Conservation (phyloP, 1,140 invertebrate genomes). For the Nomia melanderi region DNA sequence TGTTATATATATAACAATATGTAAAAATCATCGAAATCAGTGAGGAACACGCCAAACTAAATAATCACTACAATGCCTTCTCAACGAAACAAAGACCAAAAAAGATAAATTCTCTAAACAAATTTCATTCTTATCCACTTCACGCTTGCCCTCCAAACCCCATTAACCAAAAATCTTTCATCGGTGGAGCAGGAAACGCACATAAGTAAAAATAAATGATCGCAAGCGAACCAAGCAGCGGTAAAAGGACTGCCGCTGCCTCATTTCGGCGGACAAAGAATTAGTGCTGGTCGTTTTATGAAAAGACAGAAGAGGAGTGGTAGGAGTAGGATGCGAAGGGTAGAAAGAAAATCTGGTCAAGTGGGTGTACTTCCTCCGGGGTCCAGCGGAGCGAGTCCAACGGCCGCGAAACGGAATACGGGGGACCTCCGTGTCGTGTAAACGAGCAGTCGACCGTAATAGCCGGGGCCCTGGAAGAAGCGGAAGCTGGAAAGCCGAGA, state of each 20-base stretch:
- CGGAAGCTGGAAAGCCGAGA: slow-evolving; percentile 61
- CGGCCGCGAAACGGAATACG: slow-evolving; percentile 44
- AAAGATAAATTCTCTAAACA: no score
- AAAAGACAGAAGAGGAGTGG: background rate
- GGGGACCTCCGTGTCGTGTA: slow-evolving; percentile 41
- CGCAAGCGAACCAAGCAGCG: background rate
- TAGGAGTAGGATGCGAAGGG: background rate
- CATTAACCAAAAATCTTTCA: no score
- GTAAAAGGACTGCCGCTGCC: background rate
- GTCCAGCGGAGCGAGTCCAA: slow-evolving; percentile 28
- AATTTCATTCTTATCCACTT: no score
- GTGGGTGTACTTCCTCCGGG: slow-evolving; percentile 46
- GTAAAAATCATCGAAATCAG: no score
- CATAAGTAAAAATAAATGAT: background rate
- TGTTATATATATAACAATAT: no score
- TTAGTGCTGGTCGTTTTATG: background rate
- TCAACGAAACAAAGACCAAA: no score
- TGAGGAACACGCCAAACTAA: no score
- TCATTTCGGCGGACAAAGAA: slow-evolving; percentile 21
- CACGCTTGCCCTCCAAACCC: no score
- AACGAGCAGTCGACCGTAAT: slow-evolving; percentile 59
- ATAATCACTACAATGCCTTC: no score
- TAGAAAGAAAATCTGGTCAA: slow-evolving; percentile 55
- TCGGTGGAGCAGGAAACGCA: no score
- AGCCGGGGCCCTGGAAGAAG: slow-evolving; percentile 36